Base-by-base conservation (phyloP, 2,888 invertebrate species). In the Drosophila macrospina region DNA sequence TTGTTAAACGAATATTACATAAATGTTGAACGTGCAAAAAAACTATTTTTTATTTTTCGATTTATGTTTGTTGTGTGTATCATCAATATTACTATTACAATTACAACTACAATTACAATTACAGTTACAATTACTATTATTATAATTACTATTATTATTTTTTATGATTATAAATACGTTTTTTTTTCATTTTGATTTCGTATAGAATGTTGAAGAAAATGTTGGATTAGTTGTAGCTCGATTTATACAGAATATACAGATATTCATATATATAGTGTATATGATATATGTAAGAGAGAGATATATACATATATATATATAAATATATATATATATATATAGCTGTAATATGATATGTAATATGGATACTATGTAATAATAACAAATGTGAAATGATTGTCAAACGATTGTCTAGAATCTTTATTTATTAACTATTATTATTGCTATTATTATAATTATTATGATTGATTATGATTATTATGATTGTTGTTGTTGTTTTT, bases 351-450 rank as follows among this genome's bases (percentile, higher is more conserved):
- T 41, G 62, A 51, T 54, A 63, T 73, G 41, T 45, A 36, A 57
- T 52, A 59, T 44, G 52, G 52, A 32, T 45, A 36, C 37, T 61
- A 68, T 75, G 52, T 66, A 68, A 61, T 72, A 73, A 77, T 68
- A 78, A 78, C 68, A 73, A 75, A 78, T 75, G 74, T 75, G 78
- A 75, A 77, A 64, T 73, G 59, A 78, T 73, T 75, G 74, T 74
- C 72, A 71, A 74, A 71, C 77, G 74, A 74, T 72, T 74, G 51
- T 55, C 26, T 50, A 72, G 69, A 72, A 74, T 72, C 63, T 69
- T 73, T 73, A 75, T 73, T 73, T 73, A 73, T 73, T 74, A 57
- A 74, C 69, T 62, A 45, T 45, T 74, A 57, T 54, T 32, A 50
- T 42, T 51, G 39, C 8, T 5, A 28, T n/a, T 42, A 48, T 39